These are phyloP conservation scores for Thymelicus lineola DNA, from an alignment of 2,888 invertebrate genomes.

Conservation along the genomic window DNA sequence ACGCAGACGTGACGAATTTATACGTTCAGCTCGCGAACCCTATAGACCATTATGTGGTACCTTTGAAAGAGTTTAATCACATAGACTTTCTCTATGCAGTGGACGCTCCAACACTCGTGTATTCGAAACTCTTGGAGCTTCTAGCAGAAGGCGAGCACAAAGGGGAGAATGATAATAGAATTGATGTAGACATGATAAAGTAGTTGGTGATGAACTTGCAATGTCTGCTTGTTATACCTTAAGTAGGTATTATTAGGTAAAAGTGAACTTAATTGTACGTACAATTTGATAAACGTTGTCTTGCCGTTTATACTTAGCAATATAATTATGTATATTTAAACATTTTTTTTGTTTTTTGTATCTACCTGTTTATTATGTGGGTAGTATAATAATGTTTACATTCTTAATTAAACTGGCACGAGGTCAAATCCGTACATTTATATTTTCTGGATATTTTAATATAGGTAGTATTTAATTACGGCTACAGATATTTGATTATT, in stretches of 20 bases:
- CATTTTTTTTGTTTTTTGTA: too few species aligned
- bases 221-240: background rate
- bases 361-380: too few species aligned
- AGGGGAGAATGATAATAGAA: constrained; percentile 16
- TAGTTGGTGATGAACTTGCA: background rate
- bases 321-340: too few species aligned
- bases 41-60: constrained; percentile 85
- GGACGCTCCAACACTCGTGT: constrained; percentile 86
- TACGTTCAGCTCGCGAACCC: constrained; percentile 82
- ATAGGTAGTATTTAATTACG: too few species aligned
- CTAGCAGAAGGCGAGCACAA: constrained; percentile 63
- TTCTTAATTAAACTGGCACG: too few species aligned
- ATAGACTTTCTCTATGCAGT: constrained; percentile 89
- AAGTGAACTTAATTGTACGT: background rate
- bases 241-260: background rate
- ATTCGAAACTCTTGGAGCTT: constrained; percentile 75
- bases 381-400: too few species aligned
- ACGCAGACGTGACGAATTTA: constrained; percentile 85
- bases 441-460: too few species aligned
- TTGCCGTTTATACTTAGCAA: background rate
- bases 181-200: constrained; percentile 23
- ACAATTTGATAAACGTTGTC: background rate
- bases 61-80: constrained; percentile 88
- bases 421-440: too few species aligned
- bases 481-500: too few species aligned